A percentile compares a stretch with the other conserved stretches of the same genome.
Conservation (phyloP, 2,888 invertebrate species). For the Chloromyia formosa region DNA sequence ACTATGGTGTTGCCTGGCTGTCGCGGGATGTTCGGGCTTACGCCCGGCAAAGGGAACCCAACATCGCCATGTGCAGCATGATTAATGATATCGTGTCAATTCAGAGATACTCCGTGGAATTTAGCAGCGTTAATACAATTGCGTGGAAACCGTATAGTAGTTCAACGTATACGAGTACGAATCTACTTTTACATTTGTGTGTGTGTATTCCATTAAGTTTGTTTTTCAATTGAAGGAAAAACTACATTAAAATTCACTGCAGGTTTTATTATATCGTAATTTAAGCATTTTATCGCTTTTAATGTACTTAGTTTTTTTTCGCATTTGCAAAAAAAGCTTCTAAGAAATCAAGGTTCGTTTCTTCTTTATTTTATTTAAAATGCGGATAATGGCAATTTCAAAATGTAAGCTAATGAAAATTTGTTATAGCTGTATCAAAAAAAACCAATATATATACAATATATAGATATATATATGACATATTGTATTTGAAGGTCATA, state of each 20-base stretch:
- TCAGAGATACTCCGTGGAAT: slow-evolving; percentile 56
- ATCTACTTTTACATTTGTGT: background rate
- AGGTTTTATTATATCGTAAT: background rate
- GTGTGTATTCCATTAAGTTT: background rate
- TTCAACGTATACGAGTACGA: slow-evolving; percentile 17
- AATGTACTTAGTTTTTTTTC: background rate
- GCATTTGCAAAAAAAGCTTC: background rate
- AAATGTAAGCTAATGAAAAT: too few species aligned
- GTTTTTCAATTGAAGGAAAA: background rate
- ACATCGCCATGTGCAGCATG: slow-evolving; percentile 58
- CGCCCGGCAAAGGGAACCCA: slow-evolving; percentile 39
- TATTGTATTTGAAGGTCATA: background rate
- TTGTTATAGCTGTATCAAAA: too few species aligned
- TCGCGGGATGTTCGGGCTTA: background rate
- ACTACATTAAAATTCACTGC: background rate
- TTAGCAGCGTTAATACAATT: slow-evolving; percentile 50
- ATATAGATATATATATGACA: too few species aligned
- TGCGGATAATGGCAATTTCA: too few species aligned
- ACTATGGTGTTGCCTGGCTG: slow-evolving; percentile 24
- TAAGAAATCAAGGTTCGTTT: background rate
- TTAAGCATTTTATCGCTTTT: background rate
- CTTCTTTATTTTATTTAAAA: background rate
- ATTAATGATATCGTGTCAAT: slow-evolving; percentile 65
- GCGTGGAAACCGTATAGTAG: background rate
- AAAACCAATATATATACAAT: too few species aligned